Evolutionary conservation across 1,140 invertebrate genomes (phyloP).

Genomic region (Oreohelix idahoensis): DNA sequence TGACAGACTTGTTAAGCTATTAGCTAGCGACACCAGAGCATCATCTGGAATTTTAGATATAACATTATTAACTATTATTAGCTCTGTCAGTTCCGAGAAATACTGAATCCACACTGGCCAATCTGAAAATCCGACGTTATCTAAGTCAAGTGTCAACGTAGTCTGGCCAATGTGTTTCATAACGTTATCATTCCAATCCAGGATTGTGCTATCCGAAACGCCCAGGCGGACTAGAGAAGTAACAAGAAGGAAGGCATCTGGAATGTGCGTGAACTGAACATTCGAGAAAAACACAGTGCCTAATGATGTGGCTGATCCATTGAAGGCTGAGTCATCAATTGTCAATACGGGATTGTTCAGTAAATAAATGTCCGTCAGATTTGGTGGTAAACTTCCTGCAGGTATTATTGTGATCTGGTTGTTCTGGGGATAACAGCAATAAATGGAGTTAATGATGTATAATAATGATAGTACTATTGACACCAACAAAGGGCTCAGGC

Average conservation of each 20-base stretch:
- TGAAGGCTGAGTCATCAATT: neutral
- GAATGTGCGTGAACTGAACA: neutral
- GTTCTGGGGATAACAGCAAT: neutral
- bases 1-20: neutral
- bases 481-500: too few species aligned
- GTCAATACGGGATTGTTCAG: neutral
- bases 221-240: neutral
- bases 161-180: neutral
- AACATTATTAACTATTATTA: neutral
- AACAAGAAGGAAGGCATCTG: neutral
- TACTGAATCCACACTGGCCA: conserved; percentile 8
- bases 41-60: neutral
- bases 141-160: neutral
- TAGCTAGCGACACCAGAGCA: neutral
- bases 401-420: neutral
- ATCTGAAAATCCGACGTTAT: neutral
- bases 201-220: neutral
- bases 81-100: neutral
- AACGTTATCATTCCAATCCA: neutral
- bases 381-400: neutral
- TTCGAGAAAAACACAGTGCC: neutral
- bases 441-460: too few species aligned
- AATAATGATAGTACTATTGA: too few species aligned
- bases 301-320: neutral
- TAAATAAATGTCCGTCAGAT: neutral